Evolutionary conservation across 1,140 invertebrate genomes (phyloP), one percentile per base, ranked within the genome.

Genomic region (Mamestra configurata): DNA sequence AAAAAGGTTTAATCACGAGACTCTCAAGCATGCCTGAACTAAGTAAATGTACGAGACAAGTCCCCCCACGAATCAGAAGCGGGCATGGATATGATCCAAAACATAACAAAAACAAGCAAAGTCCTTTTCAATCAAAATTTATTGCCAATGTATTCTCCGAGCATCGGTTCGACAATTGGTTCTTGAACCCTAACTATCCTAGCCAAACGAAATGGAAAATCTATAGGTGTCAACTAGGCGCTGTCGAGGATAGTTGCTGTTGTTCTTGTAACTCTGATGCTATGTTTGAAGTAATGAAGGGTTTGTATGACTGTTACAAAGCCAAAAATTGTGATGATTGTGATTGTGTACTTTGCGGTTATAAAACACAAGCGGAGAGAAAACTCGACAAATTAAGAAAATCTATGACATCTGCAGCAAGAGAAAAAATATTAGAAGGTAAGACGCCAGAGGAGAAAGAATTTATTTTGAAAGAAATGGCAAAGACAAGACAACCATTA

Each of bases 261-360:
- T 89, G 89, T 76, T 86, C 86, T 24, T 92, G 91, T 81, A 92
- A 91, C 77, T 92, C 91, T 27, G 90, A 91, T 80, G 90, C 89
- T 31, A 91, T 92, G 88, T 92, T 90, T 73, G 89, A 92, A 86
- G 91, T 92, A 0, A 91, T 92, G 88, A 91, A 91, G 83, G 87
- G 88, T 79, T 77, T 92, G 27, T 92, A 92, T 55, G 88, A 91
- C 68, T 91, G 91, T 71, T 92, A 90, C 73, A 91, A 91, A 77
- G 90, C 90, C 72, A 90, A 91, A 82, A 88, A 90, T 81, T 92
- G 90, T 80, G 86, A 90, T 79, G 61, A 89, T 82, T 92, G 89
- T 77, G 88, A 88, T 49, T 92, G 90, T 82, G 88, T 92, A 53
- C 82, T 92, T 49, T 91, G 90, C 64, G 88, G 86, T n/a, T 86